A percentile compares a stretch with the other conserved stretches of the same genome.
Evolutionary conservation across 1,140 invertebrate genomes (phyloP).

Genomic region (Calliphora vicina): DNA sequence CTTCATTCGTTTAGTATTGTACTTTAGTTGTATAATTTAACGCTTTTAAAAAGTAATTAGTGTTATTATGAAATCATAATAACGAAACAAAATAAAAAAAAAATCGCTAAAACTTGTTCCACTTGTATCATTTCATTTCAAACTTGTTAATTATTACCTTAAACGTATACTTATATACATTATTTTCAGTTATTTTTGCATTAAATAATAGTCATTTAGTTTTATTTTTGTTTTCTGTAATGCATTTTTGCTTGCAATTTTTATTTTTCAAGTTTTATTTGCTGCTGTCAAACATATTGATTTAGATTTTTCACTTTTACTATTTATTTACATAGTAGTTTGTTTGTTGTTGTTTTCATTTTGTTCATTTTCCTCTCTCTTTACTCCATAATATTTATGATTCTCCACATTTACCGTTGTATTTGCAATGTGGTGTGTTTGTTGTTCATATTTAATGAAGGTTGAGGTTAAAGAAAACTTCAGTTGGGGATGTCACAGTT

Average conservation of each 20-base stretch:
- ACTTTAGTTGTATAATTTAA: not conserved
- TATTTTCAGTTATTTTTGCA: not conserved
- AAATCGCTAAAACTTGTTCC: not conserved
- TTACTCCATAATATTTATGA: not conserved
- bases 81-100: not conserved
- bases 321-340: not conserved
- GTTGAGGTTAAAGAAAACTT: not conserved
- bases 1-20: not conserved
- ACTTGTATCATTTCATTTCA: not conserved
- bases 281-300: not conserved
- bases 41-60: not conserved
- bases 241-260: not conserved
- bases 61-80: not conserved
- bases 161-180: not conserved
- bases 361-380: not conserved
- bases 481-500: no score
- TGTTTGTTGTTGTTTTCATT: not conserved
- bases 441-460: not conserved
- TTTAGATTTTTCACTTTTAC: not conserved
- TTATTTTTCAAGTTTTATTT: not conserved
- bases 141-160: conserved; percentile 10
- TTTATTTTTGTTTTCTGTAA: no score
- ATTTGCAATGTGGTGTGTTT: no score
- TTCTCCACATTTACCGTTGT: not conserved
- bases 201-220: not conserved